Percentiles rank a stretch among this genome's conserved stretches.
These are phyloP conservation scores for Cyrtodaria siliqua DNA, from an alignment of 2,888 invertebrate species.

Conservation along the genomic window DNA sequence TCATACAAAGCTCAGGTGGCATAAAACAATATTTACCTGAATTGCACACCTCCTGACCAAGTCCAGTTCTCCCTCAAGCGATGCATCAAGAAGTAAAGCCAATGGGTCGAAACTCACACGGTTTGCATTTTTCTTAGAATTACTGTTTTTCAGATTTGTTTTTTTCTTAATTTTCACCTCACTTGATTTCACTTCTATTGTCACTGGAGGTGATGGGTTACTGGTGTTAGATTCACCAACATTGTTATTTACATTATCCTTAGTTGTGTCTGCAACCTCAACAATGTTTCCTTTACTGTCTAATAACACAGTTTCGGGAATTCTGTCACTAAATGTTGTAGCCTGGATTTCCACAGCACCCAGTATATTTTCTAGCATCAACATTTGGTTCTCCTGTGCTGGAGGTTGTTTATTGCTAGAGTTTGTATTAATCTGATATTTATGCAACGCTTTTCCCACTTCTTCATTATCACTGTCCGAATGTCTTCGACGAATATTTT, in stretches of 20 bases:
- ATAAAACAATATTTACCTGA: slow-evolving; percentile 85
- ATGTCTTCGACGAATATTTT: slow-evolving; percentile 80
- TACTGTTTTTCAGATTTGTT: slow-evolving; percentile 87
- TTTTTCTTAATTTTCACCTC: slow-evolving; percentile 70
- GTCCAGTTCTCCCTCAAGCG: slow-evolving; percentile 98
- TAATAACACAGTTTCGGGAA: slow-evolving; percentile 69
- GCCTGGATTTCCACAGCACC: slow-evolving; percentile 69
- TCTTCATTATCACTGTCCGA: slow-evolving; percentile 83
- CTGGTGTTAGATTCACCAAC: slow-evolving; percentile 40
- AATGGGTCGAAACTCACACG: slow-evolving; percentile 99
- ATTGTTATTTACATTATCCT: slow-evolving; percentile 43
- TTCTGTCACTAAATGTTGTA: slow-evolving; percentile 69
- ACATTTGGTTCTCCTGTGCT: slow-evolving; percentile 61
- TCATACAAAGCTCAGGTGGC: slow-evolving; percentile 8
- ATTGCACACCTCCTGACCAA: slow-evolving; percentile 97
- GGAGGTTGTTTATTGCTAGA: slow-evolving; percentile 53
- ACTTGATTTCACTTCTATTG: slow-evolving; percentile 51
- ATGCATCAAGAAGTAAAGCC: slow-evolving; percentile 97
- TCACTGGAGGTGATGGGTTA: slow-evolving; percentile 23
- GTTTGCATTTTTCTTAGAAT: slow-evolving; percentile 76
- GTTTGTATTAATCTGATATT: slow-evolving; percentile 63
- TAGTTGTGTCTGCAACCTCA: slow-evolving; percentile 59
- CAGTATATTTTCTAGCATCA: slow-evolving; percentile 43
- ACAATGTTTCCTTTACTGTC: slow-evolving; percentile 73
- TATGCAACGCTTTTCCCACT: slow-evolving; percentile 69